Conservation (phyloP, 2,113 vertebrate genomes). For the Dipodomys ordii region DNA sequence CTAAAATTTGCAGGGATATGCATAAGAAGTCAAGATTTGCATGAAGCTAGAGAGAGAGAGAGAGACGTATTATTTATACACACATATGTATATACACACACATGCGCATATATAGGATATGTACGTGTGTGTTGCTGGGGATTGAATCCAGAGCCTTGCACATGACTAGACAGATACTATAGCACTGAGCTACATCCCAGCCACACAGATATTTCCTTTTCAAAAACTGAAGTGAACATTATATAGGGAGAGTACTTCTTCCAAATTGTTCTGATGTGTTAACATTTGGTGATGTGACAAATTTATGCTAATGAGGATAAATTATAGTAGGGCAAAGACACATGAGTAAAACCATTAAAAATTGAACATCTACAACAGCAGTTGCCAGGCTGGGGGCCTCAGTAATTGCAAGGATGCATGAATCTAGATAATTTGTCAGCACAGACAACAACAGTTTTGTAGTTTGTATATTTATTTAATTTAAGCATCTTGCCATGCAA, state of each 20-base stretch:
- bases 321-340: slow-evolving; percentile 1
- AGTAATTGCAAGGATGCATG: not conserved
- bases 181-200: not conserved
- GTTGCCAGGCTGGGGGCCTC: not conserved
- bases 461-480: slow-evolving; percentile 17
- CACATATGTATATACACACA: too few species aligned
- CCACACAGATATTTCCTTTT: not conserved
- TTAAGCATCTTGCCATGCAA: slow-evolving; percentile 44
- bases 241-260: not conserved
- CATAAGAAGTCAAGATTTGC: not conserved
- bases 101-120: not conserved
- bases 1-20: not conserved
- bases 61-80: not conserved
- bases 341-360: slow-evolving; percentile 10
- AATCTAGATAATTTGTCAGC: slow-evolving; percentile 3
- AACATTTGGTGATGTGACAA: not conserved
- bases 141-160: not conserved
- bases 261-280: not conserved
- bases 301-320: slow-evolving; percentile 1
- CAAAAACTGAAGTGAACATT: not conserved
- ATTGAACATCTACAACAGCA: not conserved
- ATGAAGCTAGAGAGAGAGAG: not conserved
- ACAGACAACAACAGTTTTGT: not conserved
- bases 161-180: not conserved
- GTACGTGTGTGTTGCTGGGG: not conserved